Conservation (phyloP, 1,140 invertebrate species). For the Vollenhovia emeryi region DNA sequence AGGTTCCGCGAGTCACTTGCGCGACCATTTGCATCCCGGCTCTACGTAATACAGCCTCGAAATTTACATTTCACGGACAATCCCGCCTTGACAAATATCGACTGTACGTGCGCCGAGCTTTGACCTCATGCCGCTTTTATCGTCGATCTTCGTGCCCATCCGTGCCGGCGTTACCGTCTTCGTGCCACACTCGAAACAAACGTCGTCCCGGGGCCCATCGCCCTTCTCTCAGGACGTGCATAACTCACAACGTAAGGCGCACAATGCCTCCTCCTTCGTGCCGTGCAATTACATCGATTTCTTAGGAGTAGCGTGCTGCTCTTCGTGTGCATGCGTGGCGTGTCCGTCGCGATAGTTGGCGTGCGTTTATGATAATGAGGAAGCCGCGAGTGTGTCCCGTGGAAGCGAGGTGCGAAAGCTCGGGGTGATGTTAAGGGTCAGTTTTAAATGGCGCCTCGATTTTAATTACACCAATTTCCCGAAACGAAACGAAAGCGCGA, state of each 20-base stretch:
- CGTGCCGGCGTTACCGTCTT: conserved; percentile 14
- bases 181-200: conserved; percentile 32
- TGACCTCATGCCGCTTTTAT: conserved; percentile 36
- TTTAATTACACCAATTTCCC: conserved; percentile 1
- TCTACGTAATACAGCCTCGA: background rate
- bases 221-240: conserved; percentile 14
- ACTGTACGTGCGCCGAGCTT: conserved; percentile 18
- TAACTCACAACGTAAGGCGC: conserved; percentile 43
- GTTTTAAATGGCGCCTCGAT: background rate
- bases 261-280: conserved; percentile 22
- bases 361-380: conserved; percentile 50
- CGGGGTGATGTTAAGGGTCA: background rate
- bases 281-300: conserved; percentile 52
- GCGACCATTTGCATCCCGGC: background rate
- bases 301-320: conserved; percentile 4
- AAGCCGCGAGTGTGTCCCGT: conserved; percentile 23
- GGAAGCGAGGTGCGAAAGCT: background rate
- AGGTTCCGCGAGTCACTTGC: background rate
- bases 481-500: background rate
- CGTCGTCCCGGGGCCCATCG: conserved; percentile 21
- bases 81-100: background rate
- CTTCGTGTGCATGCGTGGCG: conserved; percentile 23
- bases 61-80: conserved; percentile 24
- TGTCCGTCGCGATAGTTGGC: conserved; percentile 16
- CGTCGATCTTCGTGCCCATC: background rate